phyloP scores from a whole-genome alignment of 2,113 vertebrate species.

The Ondatra zibethicus region DNA sequence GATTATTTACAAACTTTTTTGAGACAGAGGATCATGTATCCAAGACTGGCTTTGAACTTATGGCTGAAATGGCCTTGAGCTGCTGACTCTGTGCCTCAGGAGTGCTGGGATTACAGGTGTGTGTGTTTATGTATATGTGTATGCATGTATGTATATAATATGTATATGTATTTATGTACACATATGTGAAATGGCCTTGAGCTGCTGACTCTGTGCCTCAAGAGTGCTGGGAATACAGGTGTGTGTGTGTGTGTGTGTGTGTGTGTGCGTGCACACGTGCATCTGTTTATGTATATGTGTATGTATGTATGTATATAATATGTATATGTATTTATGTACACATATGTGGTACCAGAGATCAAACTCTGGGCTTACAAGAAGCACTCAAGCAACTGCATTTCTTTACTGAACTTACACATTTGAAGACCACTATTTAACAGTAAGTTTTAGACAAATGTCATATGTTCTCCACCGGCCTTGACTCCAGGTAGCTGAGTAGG shows the following conservation, averaged over 20 bases:
- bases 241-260: too few species aligned
- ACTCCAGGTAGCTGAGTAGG: background rate
- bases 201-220: background rate
- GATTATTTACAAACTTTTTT: background rate
- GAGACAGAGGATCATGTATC: background rate
- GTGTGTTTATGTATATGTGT: background rate
- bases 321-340: background rate
- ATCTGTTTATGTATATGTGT: too few species aligned
- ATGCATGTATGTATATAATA: too few species aligned
- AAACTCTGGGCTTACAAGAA: background rate
- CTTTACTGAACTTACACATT: background rate
- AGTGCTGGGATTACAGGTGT: background rate
- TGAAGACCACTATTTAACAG: background rate
- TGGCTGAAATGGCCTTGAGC: background rate
- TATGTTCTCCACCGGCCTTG: background rate
- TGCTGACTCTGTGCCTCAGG: background rate
- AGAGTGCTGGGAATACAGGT: background rate
- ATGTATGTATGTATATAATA: too few species aligned
- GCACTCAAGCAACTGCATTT: background rate
- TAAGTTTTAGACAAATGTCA: background rate
- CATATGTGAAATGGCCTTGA: background rate
- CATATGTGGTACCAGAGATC: background rate
- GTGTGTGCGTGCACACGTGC: too few species aligned
- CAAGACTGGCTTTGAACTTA: background rate
- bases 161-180: too few species aligned